Evolutionary conservation across 2,797 vertebrate species (phyloP), one percentile per base, ranked within the genome.

Genomic region (Sebastes steindachneri): DNA sequence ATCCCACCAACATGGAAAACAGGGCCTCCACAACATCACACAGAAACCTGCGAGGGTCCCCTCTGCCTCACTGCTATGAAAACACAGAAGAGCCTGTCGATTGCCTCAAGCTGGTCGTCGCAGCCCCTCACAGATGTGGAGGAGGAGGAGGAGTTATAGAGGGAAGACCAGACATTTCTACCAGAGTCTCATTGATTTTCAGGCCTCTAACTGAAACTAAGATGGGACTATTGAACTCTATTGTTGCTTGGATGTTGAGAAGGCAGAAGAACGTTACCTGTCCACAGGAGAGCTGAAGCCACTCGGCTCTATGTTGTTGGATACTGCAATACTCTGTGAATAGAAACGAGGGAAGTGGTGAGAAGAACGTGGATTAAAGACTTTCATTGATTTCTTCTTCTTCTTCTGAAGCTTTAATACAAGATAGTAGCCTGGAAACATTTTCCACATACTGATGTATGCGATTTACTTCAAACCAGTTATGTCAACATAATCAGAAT

Each of bases 251-350:
- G 33, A 72, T 19, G 33, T 10, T 33, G 5, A 12, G n/a, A n/a
- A 29, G 28, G 67, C 2, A 15, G 62, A 29, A 14, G 7, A 66
- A 17, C 25, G 29, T 82, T 95, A 98, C 98, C 97, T 99, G 91
- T 99, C 98, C 83, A 96, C 96, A 0, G 97, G 96, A 58, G 97
- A 97, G 90, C 90, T 96, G 93, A 98, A 97, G 79, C 97, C 97
- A 0, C 96, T 97, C 14, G 94, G 87, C 25, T 97, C 96, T 0
- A 70, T 73, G 88, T 94, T 96, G 84, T 86, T 93, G 90, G 95
- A 97, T 29, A 97, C 96, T 0, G 97, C 97, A 6, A 99, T 97
- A 80, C 96, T 98, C 98, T 99, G 75, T 0, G 4, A 89, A 87
- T 41, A 83, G 80, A 71, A 89, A 73, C 9, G 26, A 59, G 25